A percentile compares a stretch with the other conserved stretches of the same genome.
phyloP scores from a whole-genome alignment of 2,113 vertebrate genomes.

The Lophius piscatorius region DNA sequence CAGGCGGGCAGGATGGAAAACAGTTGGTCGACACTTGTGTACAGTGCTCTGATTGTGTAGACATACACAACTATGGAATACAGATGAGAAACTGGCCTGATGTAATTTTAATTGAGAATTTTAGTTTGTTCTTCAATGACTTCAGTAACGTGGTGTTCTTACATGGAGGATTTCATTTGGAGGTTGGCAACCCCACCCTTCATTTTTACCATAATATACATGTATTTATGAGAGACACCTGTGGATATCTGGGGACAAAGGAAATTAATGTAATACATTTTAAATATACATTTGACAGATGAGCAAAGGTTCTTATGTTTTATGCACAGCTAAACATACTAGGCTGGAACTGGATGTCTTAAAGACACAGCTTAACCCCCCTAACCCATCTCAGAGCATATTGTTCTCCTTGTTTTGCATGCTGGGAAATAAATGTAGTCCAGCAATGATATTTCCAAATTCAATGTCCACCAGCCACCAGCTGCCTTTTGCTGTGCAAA shows the following conservation, averaged over 20 bases:
- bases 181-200: slow-evolving; percentile 37
- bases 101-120: slow-evolving; percentile 37
- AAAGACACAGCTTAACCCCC: slow-evolving; percentile 48
- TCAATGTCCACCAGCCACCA: slow-evolving; percentile 94
- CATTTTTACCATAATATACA: slow-evolving; percentile 75
- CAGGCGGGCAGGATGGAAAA: slow-evolving; percentile 66
- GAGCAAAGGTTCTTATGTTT: slow-evolving; percentile 40
- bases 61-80: slow-evolving; percentile 73
- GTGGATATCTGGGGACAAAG: slow-evolving; percentile 35
- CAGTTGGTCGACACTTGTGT: slow-evolving; percentile 70
- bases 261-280: slow-evolving; percentile 32
- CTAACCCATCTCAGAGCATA: slow-evolving; percentile 7
- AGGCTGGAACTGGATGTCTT: slow-evolving; percentile 45
- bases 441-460: slow-evolving; percentile 76
- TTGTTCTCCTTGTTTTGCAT: slow-evolving; percentile 47
- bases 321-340: slow-evolving; percentile 43
- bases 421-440: slow-evolving; percentile 48
- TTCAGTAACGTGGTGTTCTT: slow-evolving; percentile 48
- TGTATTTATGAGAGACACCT: slow-evolving; percentile 54
- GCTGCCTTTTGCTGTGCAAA: slow-evolving; percentile 99
- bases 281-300: slow-evolving; percentile 28
- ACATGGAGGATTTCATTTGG: slow-evolving; percentile 41
- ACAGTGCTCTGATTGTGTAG: slow-evolving; percentile 81
- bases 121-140: slow-evolving; percentile 46
- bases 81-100: slow-evolving; percentile 60